phyloP scores from a whole-genome alignment of 2,888 invertebrate genomes.

The Melieria picta region DNA sequence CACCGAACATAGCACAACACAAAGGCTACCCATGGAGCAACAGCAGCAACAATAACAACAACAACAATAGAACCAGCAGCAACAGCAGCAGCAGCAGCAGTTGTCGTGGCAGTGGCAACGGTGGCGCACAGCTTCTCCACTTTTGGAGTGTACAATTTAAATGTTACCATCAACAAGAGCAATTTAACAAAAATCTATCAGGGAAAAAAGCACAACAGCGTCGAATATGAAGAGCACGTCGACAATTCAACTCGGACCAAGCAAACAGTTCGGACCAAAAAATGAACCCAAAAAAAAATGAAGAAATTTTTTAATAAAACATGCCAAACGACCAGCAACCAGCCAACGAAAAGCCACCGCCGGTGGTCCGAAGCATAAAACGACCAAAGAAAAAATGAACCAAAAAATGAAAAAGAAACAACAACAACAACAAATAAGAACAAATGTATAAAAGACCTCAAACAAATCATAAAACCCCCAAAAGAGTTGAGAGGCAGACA shows the following conservation, averaged over 20 bases:
- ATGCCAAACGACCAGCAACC: constrained; percentile 33
- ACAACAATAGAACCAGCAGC: neutral
- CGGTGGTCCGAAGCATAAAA: constrained; percentile 25
- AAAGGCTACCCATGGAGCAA: constrained; percentile 51
- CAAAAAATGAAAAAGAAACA: constrained; percentile 40
- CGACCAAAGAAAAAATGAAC: constrained; percentile 47
- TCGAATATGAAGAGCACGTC: neutral
- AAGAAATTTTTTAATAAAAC: constrained; percentile 32
- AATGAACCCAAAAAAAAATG: constrained; percentile 24
- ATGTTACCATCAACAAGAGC: constrained; percentile 62
- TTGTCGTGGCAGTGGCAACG: no score
- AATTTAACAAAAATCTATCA: constrained; percentile 53
- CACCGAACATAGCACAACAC: constrained; percentile 21
- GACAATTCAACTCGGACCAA: neutral
- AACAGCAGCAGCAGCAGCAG: constrained; percentile 39
- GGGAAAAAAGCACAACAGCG: constrained; percentile 10
- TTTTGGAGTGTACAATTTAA: constrained; percentile 53
- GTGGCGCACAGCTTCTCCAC: no score
- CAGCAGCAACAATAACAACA: constrained; percentile 37
- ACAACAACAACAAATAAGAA: constrained; percentile 47
- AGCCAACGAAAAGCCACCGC: constrained; percentile 22
- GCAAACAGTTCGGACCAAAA: neutral
- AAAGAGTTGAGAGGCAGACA: neutral
- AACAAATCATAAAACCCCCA: constrained; percentile 60
- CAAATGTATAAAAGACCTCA: constrained; percentile 45